Evolutionary conservation across 2,113 vertebrate genomes (phyloP).

Genomic region (Tenebrosternarchus preto): DNA sequence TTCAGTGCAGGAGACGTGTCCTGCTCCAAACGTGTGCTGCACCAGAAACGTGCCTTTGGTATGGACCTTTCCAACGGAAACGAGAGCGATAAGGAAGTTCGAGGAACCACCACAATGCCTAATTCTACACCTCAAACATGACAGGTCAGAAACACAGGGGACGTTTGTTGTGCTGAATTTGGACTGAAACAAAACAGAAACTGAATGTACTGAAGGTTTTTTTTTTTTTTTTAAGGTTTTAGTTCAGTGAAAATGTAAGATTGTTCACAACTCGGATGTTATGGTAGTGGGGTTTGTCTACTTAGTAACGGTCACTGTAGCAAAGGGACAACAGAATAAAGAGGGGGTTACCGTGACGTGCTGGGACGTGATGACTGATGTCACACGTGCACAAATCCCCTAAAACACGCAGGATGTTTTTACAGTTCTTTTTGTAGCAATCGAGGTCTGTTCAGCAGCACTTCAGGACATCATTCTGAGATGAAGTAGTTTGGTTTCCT

Average conservation of each 20-base stretch:
- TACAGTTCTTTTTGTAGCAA: not conserved
- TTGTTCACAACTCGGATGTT: no score
- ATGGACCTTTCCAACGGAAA: constrained; percentile 85
- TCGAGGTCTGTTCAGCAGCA: not conserved
- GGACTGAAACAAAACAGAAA: no score
- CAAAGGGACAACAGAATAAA: no score
- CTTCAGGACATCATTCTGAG: not conserved
- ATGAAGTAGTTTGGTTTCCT: not conserved
- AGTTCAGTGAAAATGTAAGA: no score
- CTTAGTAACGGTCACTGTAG: no score
- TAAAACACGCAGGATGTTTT: not conserved
- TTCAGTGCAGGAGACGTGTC: constrained; percentile 65
- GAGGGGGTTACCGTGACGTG: no score
- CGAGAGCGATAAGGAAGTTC: constrained; percentile 77
- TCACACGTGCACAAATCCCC: not conserved
- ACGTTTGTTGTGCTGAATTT: no score
- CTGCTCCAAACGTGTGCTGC: constrained; percentile 78
- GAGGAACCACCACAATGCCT: constrained; percentile 83
- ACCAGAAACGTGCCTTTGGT: constrained; percentile 96
- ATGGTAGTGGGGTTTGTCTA: no score
- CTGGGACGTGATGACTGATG: not conserved
- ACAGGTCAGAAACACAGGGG: no score
- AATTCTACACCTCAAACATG: not conserved
- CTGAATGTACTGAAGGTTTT: no score
- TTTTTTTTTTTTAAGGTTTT: no score